phyloP scores from a whole-genome alignment of 2,113 vertebrate genomes.

The Ictalurus punctatus region DNA sequence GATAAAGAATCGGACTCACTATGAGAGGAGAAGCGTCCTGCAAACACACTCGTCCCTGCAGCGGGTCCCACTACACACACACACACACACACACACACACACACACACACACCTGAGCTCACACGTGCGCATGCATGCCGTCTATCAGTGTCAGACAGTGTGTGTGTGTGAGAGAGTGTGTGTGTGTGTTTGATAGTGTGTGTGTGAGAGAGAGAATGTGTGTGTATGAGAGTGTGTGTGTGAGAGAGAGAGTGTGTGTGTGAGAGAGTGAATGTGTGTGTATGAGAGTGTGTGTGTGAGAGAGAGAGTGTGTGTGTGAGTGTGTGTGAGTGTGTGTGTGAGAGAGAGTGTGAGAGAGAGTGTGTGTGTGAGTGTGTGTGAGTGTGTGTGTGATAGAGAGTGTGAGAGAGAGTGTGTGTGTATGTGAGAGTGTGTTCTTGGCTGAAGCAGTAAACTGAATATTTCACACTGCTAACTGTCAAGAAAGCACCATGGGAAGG shows the following conservation, averaged over 20 bases:
- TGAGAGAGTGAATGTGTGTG: background rate
- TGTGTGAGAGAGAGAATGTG: background rate
- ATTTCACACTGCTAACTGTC: constrained; percentile 35
- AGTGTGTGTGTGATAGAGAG: background rate
- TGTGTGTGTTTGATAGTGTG: background rate
- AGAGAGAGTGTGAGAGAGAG: background rate
- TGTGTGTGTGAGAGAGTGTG: constrained; percentile 22
- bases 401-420: background rate
- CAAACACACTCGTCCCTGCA: background rate
- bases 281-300: constrained; percentile 21
- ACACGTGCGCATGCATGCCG: background rate
- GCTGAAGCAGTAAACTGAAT: constrained; percentile 33
- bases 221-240: constrained; percentile 27
- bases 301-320: background rate
- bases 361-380: constrained; percentile 16
- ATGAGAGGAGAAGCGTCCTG: background rate
- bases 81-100: background rate
- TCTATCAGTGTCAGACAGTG: background rate
- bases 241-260: constrained; percentile 12
- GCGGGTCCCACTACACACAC: background rate
- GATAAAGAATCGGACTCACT: constrained; percentile 16
- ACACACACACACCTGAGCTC: background rate
- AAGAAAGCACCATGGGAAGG: constrained; percentile 42
- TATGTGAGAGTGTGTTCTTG: constrained; percentile 18
- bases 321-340: constrained; percentile 24